Evolutionary conservation across 2,113 vertebrate genomes (phyloP).

Genomic region (Sinocyclocheilus maitianheensis): DNA sequence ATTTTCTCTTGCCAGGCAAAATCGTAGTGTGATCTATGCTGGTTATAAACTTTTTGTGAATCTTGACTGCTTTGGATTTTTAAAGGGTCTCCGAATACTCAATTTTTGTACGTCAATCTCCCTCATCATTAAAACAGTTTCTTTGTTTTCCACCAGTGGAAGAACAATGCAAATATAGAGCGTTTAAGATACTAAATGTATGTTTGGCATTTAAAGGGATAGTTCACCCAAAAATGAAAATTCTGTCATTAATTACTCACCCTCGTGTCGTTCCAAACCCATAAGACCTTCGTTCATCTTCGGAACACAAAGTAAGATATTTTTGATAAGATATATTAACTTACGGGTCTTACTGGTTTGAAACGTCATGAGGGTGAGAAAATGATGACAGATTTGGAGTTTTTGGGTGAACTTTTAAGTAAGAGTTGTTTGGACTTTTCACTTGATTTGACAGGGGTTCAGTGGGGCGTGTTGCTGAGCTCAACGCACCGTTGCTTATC

Average conservation of each 20-base stretch:
- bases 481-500: background rate
- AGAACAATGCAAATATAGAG: background rate
- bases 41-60: background rate
- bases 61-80: background rate
- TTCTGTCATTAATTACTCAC: too few relatives aligned
- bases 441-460: background rate
- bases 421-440: background rate
- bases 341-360: background rate
- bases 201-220: background rate
- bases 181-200: slow-evolving; percentile 34
- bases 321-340: too few relatives aligned
- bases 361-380: background rate
- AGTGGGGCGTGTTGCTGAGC: background rate
- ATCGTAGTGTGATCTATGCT: background rate
- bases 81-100: background rate
- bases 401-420: background rate
- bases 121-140: background rate
- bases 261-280: too few relatives aligned
- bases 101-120: background rate
- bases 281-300: too few relatives aligned
- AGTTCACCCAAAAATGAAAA: too few relatives aligned
- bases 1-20: background rate
- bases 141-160: background rate
- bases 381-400: background rate
- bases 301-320: too few relatives aligned